A percentile compares a stretch with the other conserved stretches of the same genome.
Conservation (phyloP, 2,888 invertebrate genomes). For the Esperia sulphurella region DNA sequence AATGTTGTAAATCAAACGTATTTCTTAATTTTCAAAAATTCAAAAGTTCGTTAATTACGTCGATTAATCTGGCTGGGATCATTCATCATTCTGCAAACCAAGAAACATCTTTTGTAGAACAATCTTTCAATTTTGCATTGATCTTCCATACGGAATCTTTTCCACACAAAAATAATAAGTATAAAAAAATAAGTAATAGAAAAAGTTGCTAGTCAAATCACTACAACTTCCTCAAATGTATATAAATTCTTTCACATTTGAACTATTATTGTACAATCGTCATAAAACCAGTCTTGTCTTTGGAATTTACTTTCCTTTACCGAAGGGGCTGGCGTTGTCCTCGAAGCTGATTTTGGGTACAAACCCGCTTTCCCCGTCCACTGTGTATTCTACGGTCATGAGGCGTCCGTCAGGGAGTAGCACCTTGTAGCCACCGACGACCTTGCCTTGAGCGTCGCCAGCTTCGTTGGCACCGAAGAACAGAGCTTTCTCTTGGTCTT, state of each 20-base stretch:
- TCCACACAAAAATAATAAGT: neutral
- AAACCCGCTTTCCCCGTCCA: conserved; percentile 85
- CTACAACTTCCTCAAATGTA: neutral
- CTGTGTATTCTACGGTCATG: conserved; percentile 86
- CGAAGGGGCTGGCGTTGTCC: conserved; percentile 80
- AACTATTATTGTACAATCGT: conserved; percentile 3
- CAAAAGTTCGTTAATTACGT: no score
- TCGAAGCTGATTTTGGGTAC: conserved; percentile 84
- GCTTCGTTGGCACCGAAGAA: conserved; percentile 85
- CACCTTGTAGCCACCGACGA: conserved; percentile 83
- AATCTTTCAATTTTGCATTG: no score
- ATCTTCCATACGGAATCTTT: neutral
- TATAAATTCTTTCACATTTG: neutral
- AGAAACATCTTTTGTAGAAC: no score
- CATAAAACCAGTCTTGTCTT: conserved; percentile 13
- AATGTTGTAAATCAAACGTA: no score
- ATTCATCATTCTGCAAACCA: neutral
- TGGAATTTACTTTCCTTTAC: conserved; percentile 49
- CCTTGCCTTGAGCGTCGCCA: conserved; percentile 82
- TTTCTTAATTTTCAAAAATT: no score
- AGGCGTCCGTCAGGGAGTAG: conserved; percentile 84
- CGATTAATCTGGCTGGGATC: no score
- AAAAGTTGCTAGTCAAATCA: no score
- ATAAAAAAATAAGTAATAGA: no score
- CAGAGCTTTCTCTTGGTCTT: conserved; percentile 83